Conservation (phyloP, 2,888 invertebrate genomes). For the Nomada lathburiana region DNA sequence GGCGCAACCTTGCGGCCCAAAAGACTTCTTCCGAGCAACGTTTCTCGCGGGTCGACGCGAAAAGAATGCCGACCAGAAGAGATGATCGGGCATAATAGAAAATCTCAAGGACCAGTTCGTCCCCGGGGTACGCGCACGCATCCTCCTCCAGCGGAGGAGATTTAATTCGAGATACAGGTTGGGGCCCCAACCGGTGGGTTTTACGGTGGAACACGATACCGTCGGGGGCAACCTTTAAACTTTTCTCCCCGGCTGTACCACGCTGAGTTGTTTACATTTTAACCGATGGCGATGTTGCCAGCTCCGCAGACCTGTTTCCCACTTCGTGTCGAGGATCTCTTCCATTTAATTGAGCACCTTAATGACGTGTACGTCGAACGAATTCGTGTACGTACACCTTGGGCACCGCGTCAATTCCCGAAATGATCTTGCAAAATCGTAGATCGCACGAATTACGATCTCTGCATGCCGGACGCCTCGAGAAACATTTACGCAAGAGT, state of each 20-base stretch:
- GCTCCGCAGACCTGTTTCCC: constrained; percentile 81
- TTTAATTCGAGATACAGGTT: constrained; percentile 9
- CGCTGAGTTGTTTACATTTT: constrained; percentile 83
- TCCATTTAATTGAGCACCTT: constrained; percentile 78
- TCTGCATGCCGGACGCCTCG: background rate
- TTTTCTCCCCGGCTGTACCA: constrained; percentile 76
- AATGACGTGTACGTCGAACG: constrained; percentile 72
- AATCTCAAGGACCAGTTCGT: background rate
- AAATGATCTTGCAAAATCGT: background rate
- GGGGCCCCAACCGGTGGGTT: constrained; percentile 22
- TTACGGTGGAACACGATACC: constrained; percentile 45
- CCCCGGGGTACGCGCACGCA: background rate
- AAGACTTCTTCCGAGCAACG: background rate
- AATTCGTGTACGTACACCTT: constrained; percentile 55
- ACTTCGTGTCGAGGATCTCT: constrained; percentile 68
- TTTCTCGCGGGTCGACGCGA: background rate
- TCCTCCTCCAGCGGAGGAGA: background rate
- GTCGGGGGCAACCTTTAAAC: constrained; percentile 40
- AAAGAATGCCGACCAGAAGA: background rate
- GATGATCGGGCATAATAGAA: background rate
- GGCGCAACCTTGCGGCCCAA: too few species aligned
- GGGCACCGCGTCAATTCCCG: constrained; percentile 18
- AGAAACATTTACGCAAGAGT: background rate
- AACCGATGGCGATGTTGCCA: constrained; percentile 81
- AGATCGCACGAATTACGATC: background rate